Base-by-base conservation (phyloP, 2,888 invertebrate genomes). In the Cephus spinipes region DNA sequence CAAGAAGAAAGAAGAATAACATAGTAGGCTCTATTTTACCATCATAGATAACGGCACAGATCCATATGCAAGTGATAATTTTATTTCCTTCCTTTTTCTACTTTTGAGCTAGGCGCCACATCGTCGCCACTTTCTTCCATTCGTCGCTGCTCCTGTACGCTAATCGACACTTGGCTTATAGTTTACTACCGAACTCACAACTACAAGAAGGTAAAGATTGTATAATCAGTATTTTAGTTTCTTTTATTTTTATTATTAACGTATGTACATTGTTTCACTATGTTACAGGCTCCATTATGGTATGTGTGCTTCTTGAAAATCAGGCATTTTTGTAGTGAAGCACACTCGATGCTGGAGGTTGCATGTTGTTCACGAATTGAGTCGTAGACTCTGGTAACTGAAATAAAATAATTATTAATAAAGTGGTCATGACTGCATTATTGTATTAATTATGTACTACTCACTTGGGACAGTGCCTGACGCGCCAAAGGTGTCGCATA, bases 261-360 rank as follows among this genome's bases (percentile, higher is more conserved):
- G 23, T 55, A 55, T 55, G 23, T 55, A 55, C 55, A 55, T 55
- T 23, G 2, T 55, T 55, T 55, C 2, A 9, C 55, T 55, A 55
- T 55, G 55, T 55, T 55, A 55, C 55, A 55, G 55, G 23, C 23
- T 55, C 55, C 55, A 55, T 55, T 55, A 23, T 55, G 23, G 55
- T 55, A 55, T 9, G 55, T 6, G 55, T 55, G 55, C 23, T 55
- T 55, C 55, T 55, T 55, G 9, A 55, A 23, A 79, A 71, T 88
- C 82, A 86, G 77, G 87, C 83, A 84, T 87, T 87, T 79, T 90
- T 90, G 79, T 89, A 90, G 81, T 88, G 88, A 36, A 89, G 87
- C 71, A 87, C 85, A 32, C 87, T 88, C 4, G 87, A 85, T 71
- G 88, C 81, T 73, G 85, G 81, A 12, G 84, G 85, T 74, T 88